These are phyloP conservation scores for Larimichthys polyactis DNA, from an alignment of 2,113 vertebrate genomes.

Conservation along the genomic window DNA sequence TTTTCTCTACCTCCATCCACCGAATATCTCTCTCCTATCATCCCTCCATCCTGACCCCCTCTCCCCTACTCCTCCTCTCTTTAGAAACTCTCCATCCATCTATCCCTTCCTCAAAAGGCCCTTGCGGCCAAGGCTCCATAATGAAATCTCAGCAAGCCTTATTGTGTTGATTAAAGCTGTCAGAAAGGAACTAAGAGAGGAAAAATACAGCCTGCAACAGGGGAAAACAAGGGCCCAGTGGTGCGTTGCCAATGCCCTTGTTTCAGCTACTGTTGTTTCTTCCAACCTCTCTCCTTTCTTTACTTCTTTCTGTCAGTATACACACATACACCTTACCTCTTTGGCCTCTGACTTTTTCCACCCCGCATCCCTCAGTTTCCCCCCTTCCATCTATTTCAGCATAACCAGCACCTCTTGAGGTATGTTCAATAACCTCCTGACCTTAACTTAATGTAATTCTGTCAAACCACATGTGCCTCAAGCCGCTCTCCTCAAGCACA, in stretches of 20 bases:
- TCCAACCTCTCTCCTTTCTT: constrained; percentile 18
- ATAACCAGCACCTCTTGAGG: constrained; percentile 27
- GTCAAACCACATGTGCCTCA: constrained; percentile 35
- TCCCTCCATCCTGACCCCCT: constrained; percentile 41
- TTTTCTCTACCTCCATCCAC: constrained; percentile 35
- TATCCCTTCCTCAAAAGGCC: constrained; percentile 52
- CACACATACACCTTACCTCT: constrained; percentile 8
- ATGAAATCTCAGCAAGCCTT: constrained; percentile 77
- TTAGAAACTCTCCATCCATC: constrained; percentile 59
- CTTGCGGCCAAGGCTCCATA: constrained; percentile 65
- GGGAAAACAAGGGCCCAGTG: constrained; percentile 62
- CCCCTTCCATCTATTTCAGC: constrained; percentile 15
- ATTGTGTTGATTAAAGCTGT: constrained; percentile 81
- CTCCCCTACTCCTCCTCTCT: constrained; percentile 18
- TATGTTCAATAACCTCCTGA: constrained; percentile 48
- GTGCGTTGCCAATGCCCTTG: constrained; percentile 41
- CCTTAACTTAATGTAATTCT: constrained; percentile 57
- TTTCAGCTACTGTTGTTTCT: constrained; percentile 36
- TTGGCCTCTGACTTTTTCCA: background rate
- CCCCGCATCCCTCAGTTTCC: background rate
- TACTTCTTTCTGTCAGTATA: background rate
- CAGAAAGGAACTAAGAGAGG: constrained; percentile 72
- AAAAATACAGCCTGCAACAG: constrained; percentile 64
- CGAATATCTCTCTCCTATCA: constrained; percentile 13
- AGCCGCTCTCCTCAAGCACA: background rate